Evolutionary conservation across 2,888 invertebrate genomes (phyloP).

Genomic region (Amphimallon solstitiale): DNA sequence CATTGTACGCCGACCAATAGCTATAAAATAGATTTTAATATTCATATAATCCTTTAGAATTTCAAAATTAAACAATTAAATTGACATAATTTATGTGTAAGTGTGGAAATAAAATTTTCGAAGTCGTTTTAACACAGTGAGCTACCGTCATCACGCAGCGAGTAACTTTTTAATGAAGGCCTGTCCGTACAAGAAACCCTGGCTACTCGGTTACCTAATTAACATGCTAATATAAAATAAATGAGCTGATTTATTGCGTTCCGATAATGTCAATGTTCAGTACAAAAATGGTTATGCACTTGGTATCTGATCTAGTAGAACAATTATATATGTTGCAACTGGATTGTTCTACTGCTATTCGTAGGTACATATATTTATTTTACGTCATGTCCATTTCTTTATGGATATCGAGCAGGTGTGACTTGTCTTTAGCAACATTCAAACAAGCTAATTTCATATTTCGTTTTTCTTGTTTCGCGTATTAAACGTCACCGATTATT

Average conservation of each 20-base stretch:
- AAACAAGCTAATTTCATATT: no score
- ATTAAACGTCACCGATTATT: no score
- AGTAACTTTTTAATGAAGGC: constrained; percentile 45
- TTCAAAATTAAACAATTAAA: constrained; percentile 41
- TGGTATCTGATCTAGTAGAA: constrained; percentile 25
- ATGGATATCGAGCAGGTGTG: no score
- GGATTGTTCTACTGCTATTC: no score
- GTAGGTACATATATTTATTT: no score
- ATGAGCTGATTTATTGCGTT: constrained; percentile 43
- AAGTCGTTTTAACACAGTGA: constrained; percentile 33
- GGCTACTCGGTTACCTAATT: constrained; percentile 44
- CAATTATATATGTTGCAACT: constrained; percentile 19
- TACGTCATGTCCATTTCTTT: no score
- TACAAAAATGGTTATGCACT: constrained; percentile 34
- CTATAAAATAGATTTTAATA: constrained; percentile 38
- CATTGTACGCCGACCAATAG: constrained; percentile 20
- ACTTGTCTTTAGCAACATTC: no score
- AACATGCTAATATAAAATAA: constrained; percentile 47
- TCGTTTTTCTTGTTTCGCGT: no score
- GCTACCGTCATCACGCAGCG: constrained; percentile 43
- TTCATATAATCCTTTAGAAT: constrained; percentile 40
- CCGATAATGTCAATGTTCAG: constrained; percentile 42
- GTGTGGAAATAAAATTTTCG: constrained; percentile 33
- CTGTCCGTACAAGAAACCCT: neutral
- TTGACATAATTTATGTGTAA: constrained; percentile 38